Conservation (phyloP, 1,140 invertebrate genomes). For the Drosophila persimilis region DNA sequence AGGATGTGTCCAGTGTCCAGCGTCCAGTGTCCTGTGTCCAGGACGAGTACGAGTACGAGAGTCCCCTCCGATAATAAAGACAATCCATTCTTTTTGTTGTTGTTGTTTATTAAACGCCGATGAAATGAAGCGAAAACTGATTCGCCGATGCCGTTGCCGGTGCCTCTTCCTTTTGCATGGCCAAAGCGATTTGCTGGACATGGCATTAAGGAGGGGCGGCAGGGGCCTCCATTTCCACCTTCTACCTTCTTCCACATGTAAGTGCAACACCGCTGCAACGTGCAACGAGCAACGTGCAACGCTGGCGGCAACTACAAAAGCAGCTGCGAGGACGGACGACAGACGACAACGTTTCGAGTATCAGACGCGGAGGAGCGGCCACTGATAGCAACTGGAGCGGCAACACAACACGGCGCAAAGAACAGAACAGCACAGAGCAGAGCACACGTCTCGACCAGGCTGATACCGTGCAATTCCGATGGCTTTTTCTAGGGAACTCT, state of each 20-base stretch:
- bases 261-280: constrained; percentile 23
- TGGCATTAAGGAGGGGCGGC: constrained; percentile 49
- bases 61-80: constrained; percentile 61
- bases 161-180: constrained; percentile 19
- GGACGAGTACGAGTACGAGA: constrained; percentile 2
- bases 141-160: constrained; percentile 40
- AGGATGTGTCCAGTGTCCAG: constrained; percentile 27
- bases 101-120: constrained; percentile 54
- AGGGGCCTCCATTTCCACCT: constrained; percentile 27
- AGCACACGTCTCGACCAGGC: background rate
- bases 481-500: too few species aligned
- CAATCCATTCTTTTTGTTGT: constrained; percentile 52
- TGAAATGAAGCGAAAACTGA: constrained; percentile 75
- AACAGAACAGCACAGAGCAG: background rate
- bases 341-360: constrained; percentile 58
- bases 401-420: constrained; percentile 37
- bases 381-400: constrained; percentile 65
- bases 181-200: constrained; percentile 67
- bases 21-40: background rate
- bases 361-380: constrained; percentile 43
- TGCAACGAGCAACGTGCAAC: too few species aligned
- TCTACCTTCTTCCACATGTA: constrained; percentile 25
- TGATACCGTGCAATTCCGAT: constrained; percentile 10
- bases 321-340: constrained; percentile 12
- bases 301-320: constrained; percentile 53